Percentiles rank a stretch among this genome's conserved stretches.
Evolutionary conservation across 2,797 vertebrate genomes (phyloP).

Genomic region (Neostethus bicornis): DNA sequence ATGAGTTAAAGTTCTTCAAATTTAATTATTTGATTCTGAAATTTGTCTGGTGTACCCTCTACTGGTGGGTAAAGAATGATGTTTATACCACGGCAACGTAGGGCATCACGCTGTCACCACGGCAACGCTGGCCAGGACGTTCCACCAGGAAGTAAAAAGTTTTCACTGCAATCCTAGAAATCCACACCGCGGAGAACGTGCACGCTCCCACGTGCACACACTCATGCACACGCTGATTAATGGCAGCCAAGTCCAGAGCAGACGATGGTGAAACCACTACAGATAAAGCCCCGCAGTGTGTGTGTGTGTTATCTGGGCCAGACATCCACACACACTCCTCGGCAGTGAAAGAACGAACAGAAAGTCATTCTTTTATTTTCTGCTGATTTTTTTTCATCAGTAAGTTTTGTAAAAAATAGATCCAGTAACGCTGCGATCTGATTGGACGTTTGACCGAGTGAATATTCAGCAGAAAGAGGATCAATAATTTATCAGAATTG

Average conservation of each 20-base stretch:
- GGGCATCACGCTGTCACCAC: too few species aligned
- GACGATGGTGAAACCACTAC: constrained; percentile 57
- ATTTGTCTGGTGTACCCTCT: too few species aligned
- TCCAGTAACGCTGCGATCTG: neutral
- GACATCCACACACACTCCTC: constrained; percentile 37
- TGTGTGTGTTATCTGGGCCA: constrained; percentile 36
- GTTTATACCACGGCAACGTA: too few species aligned
- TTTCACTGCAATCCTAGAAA: constrained; percentile 40
- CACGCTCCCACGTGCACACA: constrained; percentile 6
- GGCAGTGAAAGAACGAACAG: neutral
- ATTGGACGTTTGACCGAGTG: constrained; percentile 10
- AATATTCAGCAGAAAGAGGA: constrained; percentile 4
- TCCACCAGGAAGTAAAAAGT: constrained; percentile 18
- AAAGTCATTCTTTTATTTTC: neutral
- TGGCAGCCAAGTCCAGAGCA: constrained; percentile 41
- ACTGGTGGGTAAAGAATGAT: neutral
- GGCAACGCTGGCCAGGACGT: too few species aligned
- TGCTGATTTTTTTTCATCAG: too few species aligned
- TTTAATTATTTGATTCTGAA: too few species aligned
- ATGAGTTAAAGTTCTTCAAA: too few species aligned
- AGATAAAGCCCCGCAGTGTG: constrained; percentile 47
- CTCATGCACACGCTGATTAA: constrained; percentile 45
- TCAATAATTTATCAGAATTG: constrained; percentile 58
- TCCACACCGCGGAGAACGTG: constrained; percentile 39
- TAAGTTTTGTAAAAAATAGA: too few species aligned